These are phyloP conservation scores for Scolopax rusticola DNA, from an alignment of 2,797 vertebrate species.

Conservation along the genomic window DNA sequence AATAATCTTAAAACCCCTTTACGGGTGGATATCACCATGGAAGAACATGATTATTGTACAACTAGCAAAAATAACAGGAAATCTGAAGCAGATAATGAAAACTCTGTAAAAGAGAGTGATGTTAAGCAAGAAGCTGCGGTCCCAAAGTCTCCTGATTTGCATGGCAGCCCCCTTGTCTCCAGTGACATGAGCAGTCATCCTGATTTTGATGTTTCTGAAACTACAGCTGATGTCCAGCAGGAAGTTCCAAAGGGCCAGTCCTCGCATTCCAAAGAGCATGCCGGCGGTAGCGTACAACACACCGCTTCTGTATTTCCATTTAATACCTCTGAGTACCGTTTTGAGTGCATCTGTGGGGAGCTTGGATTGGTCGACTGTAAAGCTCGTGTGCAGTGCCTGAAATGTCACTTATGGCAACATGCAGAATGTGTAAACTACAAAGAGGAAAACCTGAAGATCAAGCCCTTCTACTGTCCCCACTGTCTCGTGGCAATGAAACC, in stretches of 20 bases:
- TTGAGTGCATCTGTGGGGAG: conserved; percentile 97
- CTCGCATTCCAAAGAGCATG: conserved; percentile 39
- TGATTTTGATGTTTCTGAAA: conserved; percentile 16
- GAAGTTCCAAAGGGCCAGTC: background rate
- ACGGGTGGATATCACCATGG: conserved; percentile 62
- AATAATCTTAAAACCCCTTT: conserved; percentile 58
- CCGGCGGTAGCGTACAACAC: background rate
- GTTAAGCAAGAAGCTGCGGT: background rate
- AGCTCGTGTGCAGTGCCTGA: conserved; percentile 95
- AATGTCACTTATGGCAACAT: conserved; percentile 96
- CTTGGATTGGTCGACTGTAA: conserved; percentile 90
- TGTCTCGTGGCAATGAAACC: conserved; percentile 98
- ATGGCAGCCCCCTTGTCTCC: background rate
- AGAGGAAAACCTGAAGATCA: conserved; percentile 88
- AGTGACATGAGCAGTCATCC: conserved; percentile 37
- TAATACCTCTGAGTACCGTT: conserved; percentile 90
- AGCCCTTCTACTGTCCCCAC: conserved; percentile 97
- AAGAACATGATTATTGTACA: conserved; percentile 80
- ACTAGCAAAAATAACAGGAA: conserved; percentile 43
- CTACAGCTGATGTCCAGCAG: background rate
- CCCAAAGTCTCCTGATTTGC: background rate
- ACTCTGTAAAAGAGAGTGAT: conserved; percentile 7
- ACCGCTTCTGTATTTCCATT: conserved; percentile 79
- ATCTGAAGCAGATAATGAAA: conserved; percentile 22
- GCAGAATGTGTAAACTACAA: conserved; percentile 97